Base-by-base conservation (phyloP, 2,797 vertebrate species). In the Picus viridis region DNA sequence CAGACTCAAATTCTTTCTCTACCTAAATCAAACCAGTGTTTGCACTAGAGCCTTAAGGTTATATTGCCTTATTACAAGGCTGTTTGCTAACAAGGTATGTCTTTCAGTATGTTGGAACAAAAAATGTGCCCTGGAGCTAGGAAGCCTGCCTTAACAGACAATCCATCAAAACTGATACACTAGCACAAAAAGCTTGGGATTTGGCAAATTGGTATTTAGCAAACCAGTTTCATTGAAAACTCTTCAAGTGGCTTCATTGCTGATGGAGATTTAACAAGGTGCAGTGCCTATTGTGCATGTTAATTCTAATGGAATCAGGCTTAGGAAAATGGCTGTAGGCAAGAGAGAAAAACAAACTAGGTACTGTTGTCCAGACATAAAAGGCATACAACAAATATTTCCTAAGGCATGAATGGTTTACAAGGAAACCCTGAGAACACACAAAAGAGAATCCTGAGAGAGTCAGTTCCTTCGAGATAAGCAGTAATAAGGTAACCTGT, bases 341-440 rank as follows among this genome's bases (percentile, higher is more conserved):
- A 94, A 94, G 68, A 85, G 78, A 83, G 56, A 79, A 96, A 91
- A 95, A 22, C 9, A 63, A 94, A 83, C 19, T 22, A 72, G 67
- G 62, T 59, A 90, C 70, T 45, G 29, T 93, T 72, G 62, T 67
- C 72, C 47, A 90, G 59, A 30, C 61, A 58, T 61, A 90, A 85
- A 86, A 74, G 75, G 69, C 69, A 74, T 51, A 80, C 91, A 95
- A 78, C 29, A 71, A 95, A 54, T 6, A 26, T 69, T 87, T 94
- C 58, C 69, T 90, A 63, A 69, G 57, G 51, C 51, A 19, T 63
- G 77, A 79, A 49, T 32, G 39, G 88, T 96, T 92, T 93, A 63
- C 80, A 63, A 82, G 74, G 65, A 94, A 87, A 86, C 56, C 22
- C 17, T 85, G 53, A 54, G 83, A 73, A 89, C 29, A 26, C 56